These are phyloP conservation scores for Pithys albifrons DNA, from an alignment of 2,113 vertebrate genomes.

Conservation along the genomic window DNA sequence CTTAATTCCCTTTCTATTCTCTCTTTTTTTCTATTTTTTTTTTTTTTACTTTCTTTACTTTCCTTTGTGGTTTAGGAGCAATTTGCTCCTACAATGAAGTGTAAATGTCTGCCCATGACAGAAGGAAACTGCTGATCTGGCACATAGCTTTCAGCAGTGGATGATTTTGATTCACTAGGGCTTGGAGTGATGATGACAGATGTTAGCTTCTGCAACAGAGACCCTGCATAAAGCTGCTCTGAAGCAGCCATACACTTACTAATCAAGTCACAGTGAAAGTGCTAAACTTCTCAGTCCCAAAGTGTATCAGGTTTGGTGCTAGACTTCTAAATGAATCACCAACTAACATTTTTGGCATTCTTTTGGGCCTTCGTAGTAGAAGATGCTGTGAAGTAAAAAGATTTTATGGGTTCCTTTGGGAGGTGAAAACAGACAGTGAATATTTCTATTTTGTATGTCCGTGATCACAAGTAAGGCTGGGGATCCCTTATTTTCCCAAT, in stretches of 20 bases:
- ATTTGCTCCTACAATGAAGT: background rate
- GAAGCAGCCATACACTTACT: background rate
- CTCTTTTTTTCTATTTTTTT: background rate
- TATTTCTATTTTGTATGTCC: background rate
- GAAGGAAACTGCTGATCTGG: background rate
- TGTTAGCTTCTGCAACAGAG: background rate
- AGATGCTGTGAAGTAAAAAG: background rate
- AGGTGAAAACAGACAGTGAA: background rate
- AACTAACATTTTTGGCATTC: background rate
- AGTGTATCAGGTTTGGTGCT: background rate
- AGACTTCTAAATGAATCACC: conserved; percentile 38
- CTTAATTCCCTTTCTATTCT: background rate
- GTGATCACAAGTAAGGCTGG: background rate
- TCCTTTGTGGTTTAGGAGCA: conserved; percentile 4
- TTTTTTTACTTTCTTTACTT: background rate
- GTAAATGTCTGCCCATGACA: background rate
- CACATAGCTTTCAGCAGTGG: background rate
- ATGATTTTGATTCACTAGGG: background rate
- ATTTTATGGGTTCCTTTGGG: background rate
- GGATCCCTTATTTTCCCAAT: background rate
- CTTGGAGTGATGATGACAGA: background rate
- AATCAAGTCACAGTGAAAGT: background rate
- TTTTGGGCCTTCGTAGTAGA: background rate
- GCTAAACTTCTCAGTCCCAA: background rate
- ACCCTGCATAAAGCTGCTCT: background rate